A percentile compares a stretch with the other conserved stretches of the same genome.
These are phyloP conservation scores for Neoitamus cyanurus DNA, from an alignment of 2,888 invertebrate species.

Conservation along the genomic window DNA sequence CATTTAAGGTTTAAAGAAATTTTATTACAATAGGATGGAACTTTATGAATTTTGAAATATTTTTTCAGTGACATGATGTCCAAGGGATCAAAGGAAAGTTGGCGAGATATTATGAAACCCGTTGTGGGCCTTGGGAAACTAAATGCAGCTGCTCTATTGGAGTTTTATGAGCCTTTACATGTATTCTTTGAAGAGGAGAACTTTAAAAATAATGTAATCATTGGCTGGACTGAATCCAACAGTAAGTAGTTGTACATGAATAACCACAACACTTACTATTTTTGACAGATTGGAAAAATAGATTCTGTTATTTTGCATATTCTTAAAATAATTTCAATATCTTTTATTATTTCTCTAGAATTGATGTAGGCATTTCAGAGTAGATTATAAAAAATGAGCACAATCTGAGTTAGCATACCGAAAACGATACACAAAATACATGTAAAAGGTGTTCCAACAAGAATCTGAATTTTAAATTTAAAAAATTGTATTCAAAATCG, in stretches of 20 bases:
- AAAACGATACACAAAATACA: too few relatives aligned
- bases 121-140: conserved; percentile 79
- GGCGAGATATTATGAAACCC: conserved; percentile 84
- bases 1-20: conserved; percentile 68
- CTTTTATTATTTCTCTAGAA: too few relatives aligned
- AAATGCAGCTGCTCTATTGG: conserved; percentile 78
- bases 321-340: too few relatives aligned
- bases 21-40: neutral
- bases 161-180: conserved; percentile 81
- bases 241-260: conserved; percentile 44
- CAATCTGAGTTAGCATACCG: too few relatives aligned
- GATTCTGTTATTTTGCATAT: too few relatives aligned
- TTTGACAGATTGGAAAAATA: too few relatives aligned
- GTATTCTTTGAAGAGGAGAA: conserved; percentile 78
- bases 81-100: conserved; percentile 78
- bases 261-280: too few relatives aligned
- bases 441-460: too few relatives aligned
- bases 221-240: conserved; percentile 69
- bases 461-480: too few relatives aligned
- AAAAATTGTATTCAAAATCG: too few relatives aligned
- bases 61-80: conserved; percentile 71
- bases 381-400: too few relatives aligned
- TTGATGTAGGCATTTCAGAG: too few relatives aligned
- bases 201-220: conserved; percentile 70
- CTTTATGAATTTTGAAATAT: neutral